phyloP scores from a whole-genome alignment of 2,113 vertebrate species.

The Leptosomus discolor region DNA sequence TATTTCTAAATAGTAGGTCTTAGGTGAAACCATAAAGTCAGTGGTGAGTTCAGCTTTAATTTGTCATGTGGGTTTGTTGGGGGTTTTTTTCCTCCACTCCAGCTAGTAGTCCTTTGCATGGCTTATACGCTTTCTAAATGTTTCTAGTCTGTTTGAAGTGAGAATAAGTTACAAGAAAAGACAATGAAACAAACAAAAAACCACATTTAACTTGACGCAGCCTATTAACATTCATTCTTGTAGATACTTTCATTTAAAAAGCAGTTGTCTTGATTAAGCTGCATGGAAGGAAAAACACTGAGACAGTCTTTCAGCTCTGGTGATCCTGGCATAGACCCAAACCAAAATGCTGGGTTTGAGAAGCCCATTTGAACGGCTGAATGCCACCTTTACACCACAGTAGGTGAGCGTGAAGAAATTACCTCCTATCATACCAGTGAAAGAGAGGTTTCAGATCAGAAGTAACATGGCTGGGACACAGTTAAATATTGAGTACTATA shows the following conservation, averaged over 20 bases:
- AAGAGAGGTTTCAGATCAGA: neutral
- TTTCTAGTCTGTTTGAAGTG: neutral
- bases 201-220: neutral
- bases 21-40: neutral
- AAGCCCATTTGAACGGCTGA: neutral
- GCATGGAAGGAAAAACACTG: neutral
- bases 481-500: neutral
- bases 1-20: neutral
- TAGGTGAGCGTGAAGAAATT: neutral
- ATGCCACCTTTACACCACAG: neutral
- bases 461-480: neutral
- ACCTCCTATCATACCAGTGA: neutral
- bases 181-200: neutral
- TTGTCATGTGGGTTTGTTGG: neutral
- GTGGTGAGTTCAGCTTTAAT: neutral
- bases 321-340: neutral
- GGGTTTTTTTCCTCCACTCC: accelerated
- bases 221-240: neutral
- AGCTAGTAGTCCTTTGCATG: neutral
- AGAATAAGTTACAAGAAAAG: neutral
- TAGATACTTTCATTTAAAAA: neutral
- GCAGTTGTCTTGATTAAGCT: neutral
- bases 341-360: constrained; percentile 4
- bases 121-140: neutral
- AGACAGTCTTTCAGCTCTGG: neutral